Conservation (phyloP, 1,140 invertebrate species). For the Apis laboriosa region DNA sequence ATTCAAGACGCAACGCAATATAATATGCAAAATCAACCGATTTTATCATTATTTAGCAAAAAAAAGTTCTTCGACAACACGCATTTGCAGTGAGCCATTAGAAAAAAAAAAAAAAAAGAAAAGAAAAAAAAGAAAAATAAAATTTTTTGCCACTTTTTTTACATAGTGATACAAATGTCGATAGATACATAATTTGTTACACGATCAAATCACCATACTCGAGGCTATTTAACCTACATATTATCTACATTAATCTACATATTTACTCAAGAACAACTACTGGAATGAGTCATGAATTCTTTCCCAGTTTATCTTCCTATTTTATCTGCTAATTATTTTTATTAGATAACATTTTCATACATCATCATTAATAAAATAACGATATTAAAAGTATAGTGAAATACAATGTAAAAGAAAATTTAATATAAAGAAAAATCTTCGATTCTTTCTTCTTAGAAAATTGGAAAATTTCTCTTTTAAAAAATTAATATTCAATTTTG, state of each 20-base stretch:
- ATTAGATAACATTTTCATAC: background rate
- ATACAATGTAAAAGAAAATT: too few relatives aligned
- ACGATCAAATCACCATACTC: background rate
- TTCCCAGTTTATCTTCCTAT: background rate
- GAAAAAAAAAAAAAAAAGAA: background rate
- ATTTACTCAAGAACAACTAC: conserved; percentile 3
- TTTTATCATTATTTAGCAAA: background rate
- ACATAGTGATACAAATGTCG: background rate
- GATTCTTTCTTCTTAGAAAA: too few relatives aligned
- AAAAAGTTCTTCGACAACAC: background rate
- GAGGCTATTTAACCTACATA: conserved; percentile 4
- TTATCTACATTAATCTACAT: conserved; percentile 11
- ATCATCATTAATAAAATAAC: background rate
- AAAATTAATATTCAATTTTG: too few relatives aligned
- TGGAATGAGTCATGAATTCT: background rate
- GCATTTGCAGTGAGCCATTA: background rate
- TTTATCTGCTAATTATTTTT: background rate
- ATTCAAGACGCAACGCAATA: background rate
- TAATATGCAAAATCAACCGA: background rate
- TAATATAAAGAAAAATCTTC: too few relatives aligned
- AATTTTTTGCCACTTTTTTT: background rate
- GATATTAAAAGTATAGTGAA: background rate
- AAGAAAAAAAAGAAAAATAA: background rate
- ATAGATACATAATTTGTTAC: background rate
- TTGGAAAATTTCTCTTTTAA: too few relatives aligned